These are phyloP conservation scores for Philaethria dido DNA, from an alignment of 2,888 invertebrate species.

Conservation along the genomic window DNA sequence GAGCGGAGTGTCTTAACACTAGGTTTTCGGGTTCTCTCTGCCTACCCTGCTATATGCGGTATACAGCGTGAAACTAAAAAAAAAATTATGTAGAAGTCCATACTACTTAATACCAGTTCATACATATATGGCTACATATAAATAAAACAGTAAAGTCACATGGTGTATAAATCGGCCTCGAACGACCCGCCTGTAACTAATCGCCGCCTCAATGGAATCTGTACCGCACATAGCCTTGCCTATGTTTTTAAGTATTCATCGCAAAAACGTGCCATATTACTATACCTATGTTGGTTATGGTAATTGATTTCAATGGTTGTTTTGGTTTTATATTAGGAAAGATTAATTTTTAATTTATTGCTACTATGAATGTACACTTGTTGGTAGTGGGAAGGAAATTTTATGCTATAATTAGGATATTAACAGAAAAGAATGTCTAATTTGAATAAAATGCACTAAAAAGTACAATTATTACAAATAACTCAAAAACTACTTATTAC, in stretches of 20 bases:
- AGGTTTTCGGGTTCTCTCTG: too few species aligned
- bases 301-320: neutral
- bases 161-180: slow-evolving; percentile 52
- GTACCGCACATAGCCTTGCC: slow-evolving; percentile 39
- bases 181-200: slow-evolving; percentile 58
- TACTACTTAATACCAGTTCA: too few species aligned
- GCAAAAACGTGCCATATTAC: slow-evolving; percentile 6
- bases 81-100: too few species aligned
- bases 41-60: too few species aligned
- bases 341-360: neutral
- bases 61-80: too few species aligned
- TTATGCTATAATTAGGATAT: too few species aligned
- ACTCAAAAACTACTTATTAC: too few species aligned
- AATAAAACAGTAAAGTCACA: slow-evolving; percentile 37
- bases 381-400: neutral
- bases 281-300: neutral
- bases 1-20: too few species aligned
- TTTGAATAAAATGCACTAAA: too few species aligned
- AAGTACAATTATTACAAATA: too few species aligned
- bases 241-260: slow-evolving; percentile 24
- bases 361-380: neutral
- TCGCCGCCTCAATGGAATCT: slow-evolving; percentile 58
- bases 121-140: too few species aligned
- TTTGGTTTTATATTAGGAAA: neutral
- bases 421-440: too few species aligned